A percentile compares a stretch with the other conserved stretches of the same genome.
phyloP scores from a whole-genome alignment of 2,888 invertebrate genomes.

The Aradus depressus region DNA sequence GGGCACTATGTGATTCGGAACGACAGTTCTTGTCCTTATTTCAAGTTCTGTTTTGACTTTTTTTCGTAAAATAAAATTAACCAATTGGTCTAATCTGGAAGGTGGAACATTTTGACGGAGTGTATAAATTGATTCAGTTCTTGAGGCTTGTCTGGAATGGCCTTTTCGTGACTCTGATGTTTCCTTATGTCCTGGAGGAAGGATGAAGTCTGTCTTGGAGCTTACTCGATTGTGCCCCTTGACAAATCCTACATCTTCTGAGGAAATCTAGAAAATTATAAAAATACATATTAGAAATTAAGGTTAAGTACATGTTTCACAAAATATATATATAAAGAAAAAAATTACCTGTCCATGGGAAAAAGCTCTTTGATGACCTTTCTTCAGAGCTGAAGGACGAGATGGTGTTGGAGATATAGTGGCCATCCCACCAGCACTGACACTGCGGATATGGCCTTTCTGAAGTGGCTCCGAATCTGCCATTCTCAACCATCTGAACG shows the following conservation, averaged over 20 bases:
- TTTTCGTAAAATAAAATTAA: slow-evolving; percentile 49
- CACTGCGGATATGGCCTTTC: slow-evolving; percentile 58
- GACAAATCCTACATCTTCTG: slow-evolving; percentile 26
- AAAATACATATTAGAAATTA: neutral
- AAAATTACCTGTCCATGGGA: slow-evolving; percentile 70
- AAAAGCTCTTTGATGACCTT: slow-evolving; percentile 71
- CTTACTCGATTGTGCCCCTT: slow-evolving; percentile 69
- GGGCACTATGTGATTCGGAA: slow-evolving; percentile 76
- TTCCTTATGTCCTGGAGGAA: slow-evolving; percentile 77
- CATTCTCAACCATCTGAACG: slow-evolving; percentile 27
- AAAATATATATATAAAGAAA: neutral
- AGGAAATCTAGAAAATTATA: slow-evolving; percentile 20
- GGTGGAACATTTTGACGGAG: slow-evolving; percentile 61
- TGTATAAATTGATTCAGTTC: slow-evolving; percentile 82
- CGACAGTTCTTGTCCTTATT: slow-evolving; percentile 57
- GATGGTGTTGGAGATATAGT: slow-evolving; percentile 38
- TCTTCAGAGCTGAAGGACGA: slow-evolving; percentile 56
- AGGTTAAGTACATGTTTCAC: neutral
- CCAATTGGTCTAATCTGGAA: slow-evolving; percentile 57
- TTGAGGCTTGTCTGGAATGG: slow-evolving; percentile 77
- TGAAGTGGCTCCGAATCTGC: slow-evolving; percentile 27
- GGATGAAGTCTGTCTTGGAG: slow-evolving; percentile 78
- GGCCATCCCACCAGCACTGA: slow-evolving; percentile 67
- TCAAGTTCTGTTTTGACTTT: slow-evolving; percentile 49
- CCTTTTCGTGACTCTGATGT: slow-evolving; percentile 45